Conservation (phyloP, 1,140 invertebrate species). For the Delia radicum region DNA sequence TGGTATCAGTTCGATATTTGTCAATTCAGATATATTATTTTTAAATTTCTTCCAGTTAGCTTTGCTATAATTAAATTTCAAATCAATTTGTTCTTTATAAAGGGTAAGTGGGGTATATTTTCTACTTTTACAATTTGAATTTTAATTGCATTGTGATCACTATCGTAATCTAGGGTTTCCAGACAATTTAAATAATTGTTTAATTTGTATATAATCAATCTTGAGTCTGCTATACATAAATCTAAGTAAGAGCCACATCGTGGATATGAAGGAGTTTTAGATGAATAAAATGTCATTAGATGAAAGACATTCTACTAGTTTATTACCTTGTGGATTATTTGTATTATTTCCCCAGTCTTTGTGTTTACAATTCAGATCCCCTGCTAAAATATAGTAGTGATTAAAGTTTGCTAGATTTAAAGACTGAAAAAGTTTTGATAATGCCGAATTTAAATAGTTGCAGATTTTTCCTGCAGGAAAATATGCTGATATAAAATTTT, state of each 20-base stretch:
- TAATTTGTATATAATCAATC: not conserved
- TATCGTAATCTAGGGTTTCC: not conserved
- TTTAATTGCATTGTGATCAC: not conserved
- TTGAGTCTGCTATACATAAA: not conserved
- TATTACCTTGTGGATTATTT: not conserved
- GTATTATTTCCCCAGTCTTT: too few species aligned
- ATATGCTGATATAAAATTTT: too few species aligned
- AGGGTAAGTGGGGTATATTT: not conserved
- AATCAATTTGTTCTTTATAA: not conserved
- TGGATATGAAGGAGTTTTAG: not conserved
- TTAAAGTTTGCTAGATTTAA: too few species aligned
- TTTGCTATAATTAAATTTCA: not conserved
- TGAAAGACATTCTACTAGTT: not conserved
- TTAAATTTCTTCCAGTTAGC: not conserved
- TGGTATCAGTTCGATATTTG: not conserved
- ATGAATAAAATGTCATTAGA: not conserved
- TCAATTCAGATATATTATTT: not conserved
- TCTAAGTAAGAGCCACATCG: not conserved
- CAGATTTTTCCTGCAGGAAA: too few species aligned
- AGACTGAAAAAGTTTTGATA: too few species aligned
- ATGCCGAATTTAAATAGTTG: too few species aligned
- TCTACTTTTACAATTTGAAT: not conserved
- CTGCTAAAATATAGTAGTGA: too few species aligned
- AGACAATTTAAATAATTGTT: not conserved
- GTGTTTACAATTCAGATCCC: too few species aligned